Evolutionary conservation across 1,140 invertebrate genomes (phyloP).

Genomic region (Drepana arcuata): DNA sequence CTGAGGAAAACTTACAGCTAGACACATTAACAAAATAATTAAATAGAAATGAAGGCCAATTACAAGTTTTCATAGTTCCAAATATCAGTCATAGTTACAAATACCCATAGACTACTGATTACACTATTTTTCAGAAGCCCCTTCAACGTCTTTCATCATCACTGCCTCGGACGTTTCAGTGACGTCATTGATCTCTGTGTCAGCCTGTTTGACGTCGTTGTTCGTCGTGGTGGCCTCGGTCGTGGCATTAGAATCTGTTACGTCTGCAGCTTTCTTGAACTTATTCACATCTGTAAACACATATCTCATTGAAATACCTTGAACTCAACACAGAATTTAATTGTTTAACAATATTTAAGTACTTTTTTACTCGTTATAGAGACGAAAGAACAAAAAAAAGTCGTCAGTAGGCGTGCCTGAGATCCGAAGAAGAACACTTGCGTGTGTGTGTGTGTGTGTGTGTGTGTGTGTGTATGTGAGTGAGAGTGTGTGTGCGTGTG

Average conservation of each 20-base stretch:
- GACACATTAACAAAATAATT: too few species aligned
- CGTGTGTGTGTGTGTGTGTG: not conserved
- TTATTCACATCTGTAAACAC: conserved; percentile 40
- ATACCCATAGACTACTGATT: too few species aligned
- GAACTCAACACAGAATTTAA: not conserved
- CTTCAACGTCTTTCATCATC: too few species aligned
- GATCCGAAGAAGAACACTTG: not conserved
- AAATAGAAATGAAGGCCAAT: too few species aligned
- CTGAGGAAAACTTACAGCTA: too few species aligned
- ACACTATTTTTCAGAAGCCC: too few species aligned
- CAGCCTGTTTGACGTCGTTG: conserved; percentile 8
- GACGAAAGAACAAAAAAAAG: too few species aligned
- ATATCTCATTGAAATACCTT: not conserved
- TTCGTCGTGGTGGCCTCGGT: too few species aligned
- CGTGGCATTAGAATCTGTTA: too few species aligned
- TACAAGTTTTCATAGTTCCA: too few species aligned
- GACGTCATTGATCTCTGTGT: conserved; percentile 7
- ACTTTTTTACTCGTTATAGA: not conserved
- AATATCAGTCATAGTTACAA: too few species aligned
- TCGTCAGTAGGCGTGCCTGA: not conserved
- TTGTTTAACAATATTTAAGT: not conserved
- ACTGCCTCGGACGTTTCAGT: conserved; percentile 5
- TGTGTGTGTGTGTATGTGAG: not conserved
- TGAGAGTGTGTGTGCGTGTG: too few species aligned
- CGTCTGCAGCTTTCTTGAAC: conserved; percentile 41